These are phyloP conservation scores for Antheraea pernyi DNA, from an alignment of 1,140 invertebrate genomes.

Conservation along the genomic window DNA sequence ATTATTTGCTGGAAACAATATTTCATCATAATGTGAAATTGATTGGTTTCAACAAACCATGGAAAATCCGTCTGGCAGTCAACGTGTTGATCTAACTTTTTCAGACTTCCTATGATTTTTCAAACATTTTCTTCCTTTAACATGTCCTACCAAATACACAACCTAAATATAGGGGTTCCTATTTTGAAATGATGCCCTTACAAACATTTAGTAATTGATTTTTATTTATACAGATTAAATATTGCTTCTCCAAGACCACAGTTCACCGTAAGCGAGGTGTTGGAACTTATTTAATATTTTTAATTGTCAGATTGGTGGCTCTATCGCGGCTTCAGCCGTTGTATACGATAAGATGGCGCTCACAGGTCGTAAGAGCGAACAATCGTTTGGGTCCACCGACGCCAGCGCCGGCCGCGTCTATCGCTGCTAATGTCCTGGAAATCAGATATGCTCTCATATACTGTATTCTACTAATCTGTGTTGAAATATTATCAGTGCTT, in stretches of 20 bases:
- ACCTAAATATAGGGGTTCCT: too few species aligned
- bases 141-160: too few species aligned
- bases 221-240: too few species aligned
- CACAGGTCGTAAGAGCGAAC: slow-evolving; percentile 81
- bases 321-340: slow-evolving; percentile 64
- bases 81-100: too few species aligned
- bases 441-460: not conserved
- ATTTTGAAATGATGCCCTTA: too few species aligned
- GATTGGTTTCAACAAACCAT: too few species aligned
- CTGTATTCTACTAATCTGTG: not conserved
- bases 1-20: too few species aligned
- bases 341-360: slow-evolving; percentile 82
- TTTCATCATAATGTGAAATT: too few species aligned
- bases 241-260: not conserved
- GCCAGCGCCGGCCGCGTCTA: slow-evolving; percentile 78
- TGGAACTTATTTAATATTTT: not conserved
- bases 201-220: too few species aligned
- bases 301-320: slow-evolving; percentile 52
- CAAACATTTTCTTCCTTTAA: too few species aligned
- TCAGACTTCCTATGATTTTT: too few species aligned
- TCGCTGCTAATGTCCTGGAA: slow-evolving; percentile 23
- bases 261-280: not conserved
- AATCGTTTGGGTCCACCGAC: slow-evolving; percentile 81
- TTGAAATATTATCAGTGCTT: not conserved
- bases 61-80: too few species aligned